Base-by-base conservation (phyloP, 2,113 vertebrate species). In the Genyomyrus donnyi region DNA sequence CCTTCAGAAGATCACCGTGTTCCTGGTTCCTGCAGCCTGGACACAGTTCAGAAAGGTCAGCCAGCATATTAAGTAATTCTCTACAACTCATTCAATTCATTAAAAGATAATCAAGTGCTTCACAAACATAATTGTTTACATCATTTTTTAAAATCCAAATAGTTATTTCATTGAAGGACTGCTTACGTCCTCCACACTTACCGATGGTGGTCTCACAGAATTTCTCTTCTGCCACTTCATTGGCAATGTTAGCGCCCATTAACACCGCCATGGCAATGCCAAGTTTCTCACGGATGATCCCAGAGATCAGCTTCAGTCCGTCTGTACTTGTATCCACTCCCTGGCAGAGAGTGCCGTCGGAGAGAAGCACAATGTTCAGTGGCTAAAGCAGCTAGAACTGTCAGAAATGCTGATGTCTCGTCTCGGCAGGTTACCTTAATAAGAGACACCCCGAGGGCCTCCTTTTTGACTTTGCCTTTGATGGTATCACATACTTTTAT, bases 171-270 rank as follows among this genome's bases (percentile, higher is more conserved):
- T n/a, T 35, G 4, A 56, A 17, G 70, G 19, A 27, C 39, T 13
- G 21, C 35, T 35, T 24, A 48, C 10, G 8, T 6, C 80, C 56
- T 42, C 19, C 35, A 35, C 9, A 91, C 95, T 97, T 92, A 99
- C 98, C 98, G 0, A 99, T 99, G 90, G 98, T 99, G 19, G 98
- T 98, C 93, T 99, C 98, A 48, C 98, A 99, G 95, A 99, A 99
- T 93, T 99, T 98, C 92, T 96, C 98, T 6, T 97, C 97, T 7
- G 98, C 98, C 92, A 99, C 98, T 91, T 99, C 98, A 0, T 89
- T 98, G 91, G 98, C 98, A 31, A 99, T 98, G 93, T 99, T 99
- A 93, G 98, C 98, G 1, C 98, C 98, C 98, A 99, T 99, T 90
- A 99, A 95, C 92, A 99, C 98, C 0, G 94, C 98, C 96, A 99